phyloP scores from a whole-genome alignment of 2,113 vertebrate genomes.

The Thalassoma bifasciatum region DNA sequence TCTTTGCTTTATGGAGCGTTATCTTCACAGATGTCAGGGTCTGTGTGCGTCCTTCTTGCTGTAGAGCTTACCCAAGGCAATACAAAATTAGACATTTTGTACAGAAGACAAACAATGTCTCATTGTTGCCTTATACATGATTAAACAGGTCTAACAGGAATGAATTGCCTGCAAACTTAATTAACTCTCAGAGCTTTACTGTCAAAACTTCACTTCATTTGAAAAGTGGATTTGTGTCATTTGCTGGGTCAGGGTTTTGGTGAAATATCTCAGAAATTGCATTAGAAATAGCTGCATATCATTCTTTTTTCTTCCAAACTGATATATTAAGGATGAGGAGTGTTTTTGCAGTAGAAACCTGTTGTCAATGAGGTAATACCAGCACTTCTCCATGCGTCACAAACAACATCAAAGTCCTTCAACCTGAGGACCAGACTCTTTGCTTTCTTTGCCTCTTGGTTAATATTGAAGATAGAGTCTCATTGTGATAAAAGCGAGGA shows the following conservation, averaged over 20 bases:
- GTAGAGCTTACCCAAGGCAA: neutral
- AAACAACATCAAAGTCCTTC: slow-evolving; percentile 42
- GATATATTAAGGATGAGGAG: neutral
- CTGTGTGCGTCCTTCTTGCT: neutral
- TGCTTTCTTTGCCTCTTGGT: slow-evolving; percentile 24
- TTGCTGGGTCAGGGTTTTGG: neutral
- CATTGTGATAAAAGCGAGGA: slow-evolving; percentile 73
- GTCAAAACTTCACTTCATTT: neutral
- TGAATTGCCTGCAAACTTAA: neutral
- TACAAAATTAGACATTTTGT: neutral
- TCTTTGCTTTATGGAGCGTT: slow-evolving; percentile 12
- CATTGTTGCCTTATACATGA: neutral
- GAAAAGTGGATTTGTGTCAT: no score
- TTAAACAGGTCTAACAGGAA: neutral
- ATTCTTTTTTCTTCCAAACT: neutral
- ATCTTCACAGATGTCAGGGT: slow-evolving; percentile 14
- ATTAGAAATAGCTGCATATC: neutral
- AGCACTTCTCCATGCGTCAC: slow-evolving; percentile 35
- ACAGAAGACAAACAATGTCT: slow-evolving; percentile 1
- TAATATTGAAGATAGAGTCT: slow-evolving; percentile 48
- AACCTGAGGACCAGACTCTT: slow-evolving; percentile 18
- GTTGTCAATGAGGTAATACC: slow-evolving; percentile 2
- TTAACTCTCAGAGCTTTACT: neutral
- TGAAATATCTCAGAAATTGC: neutral
- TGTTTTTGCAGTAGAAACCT: slow-evolving; percentile 2